Evolutionary conservation across 1,140 invertebrate genomes (phyloP), one percentile per base, ranked within the genome.

Genomic region (Lordiphosa clarofinis): DNA sequence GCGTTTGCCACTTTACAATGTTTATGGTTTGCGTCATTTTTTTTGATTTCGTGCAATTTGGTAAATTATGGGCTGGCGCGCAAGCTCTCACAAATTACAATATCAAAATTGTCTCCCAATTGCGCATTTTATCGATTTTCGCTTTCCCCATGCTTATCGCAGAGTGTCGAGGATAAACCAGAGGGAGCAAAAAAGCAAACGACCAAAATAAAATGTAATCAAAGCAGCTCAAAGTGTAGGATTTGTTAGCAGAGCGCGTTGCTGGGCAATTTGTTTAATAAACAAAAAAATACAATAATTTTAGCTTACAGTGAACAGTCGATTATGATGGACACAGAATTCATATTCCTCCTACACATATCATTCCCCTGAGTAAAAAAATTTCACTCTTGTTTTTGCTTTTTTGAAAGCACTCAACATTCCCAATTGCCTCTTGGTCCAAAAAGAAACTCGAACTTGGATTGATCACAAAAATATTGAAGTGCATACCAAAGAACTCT

Each of bases 61-160:
- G 50, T 31, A 31, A 31, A 31, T 31, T 31, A 31, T 31, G 28
- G 28, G 6, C 28, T 31, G 5, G 21, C 21, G 28, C 28, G 28
- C 28, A 2, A 7, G 28, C 28, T 7, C 28, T 8, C 6, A 31
- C 44, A 79, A 79, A 79, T 84, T 82, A 73, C 73, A 64, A 64
- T 69, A 84, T 76, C 72, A 53, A 82, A 82, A 68, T 68, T 75
- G 67, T 63, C 62, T 56, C 68, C 66, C 71, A 81, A 57, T 56
- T 65, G 60, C 40, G 63, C 36, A 59, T 37, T 67, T 43, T 79
- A 82, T 79, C 76, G 75, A 82, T 79, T 79, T 82, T 78, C 58
- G 59, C 58, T 68, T 68, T 76, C 63, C 37, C 39, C 40, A 37
- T 46, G 31, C 39, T 59, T 57, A 49, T 57, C 48, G 42, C 48